Base-by-base conservation (phyloP, 2,113 vertebrate genomes). In the Xiphophorus couchianus region DNA sequence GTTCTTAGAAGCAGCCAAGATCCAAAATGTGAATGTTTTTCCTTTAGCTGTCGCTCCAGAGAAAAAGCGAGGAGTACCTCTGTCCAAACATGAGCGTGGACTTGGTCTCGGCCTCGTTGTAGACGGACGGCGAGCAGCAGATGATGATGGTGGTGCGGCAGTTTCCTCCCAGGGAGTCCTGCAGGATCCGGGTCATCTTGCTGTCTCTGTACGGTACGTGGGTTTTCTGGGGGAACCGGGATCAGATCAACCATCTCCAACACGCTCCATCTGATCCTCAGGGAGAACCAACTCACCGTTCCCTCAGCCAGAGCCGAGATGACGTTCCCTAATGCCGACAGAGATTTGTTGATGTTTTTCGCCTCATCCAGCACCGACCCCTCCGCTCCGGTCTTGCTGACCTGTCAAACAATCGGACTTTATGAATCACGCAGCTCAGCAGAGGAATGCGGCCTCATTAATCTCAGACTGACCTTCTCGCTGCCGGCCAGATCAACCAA, bases 311-410 rank as follows among this genome's bases (percentile, higher is more conserved):
- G 89, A 37, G 97, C 97, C 1, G 97, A 97, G 90, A 99, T 98
- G 90, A 99, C 97, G 1, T 99, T 99, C 84, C 97, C 97, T 84
- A 99, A 91, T 72, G 97, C 97, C 44, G 97, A 99, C 90, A 99
- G 90, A 90, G 97, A 99, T 66, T 98, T 99, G 92, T 99, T 99
- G 94, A 99, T 98, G 90, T 99, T 99, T 96, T 99, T 98, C 27
- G 97, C 97, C 92, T 99, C 97, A 0, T 98, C 97, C 12, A 99
- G 91, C 73, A 99, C 97, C 3, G 97, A 94, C 3, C 97, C 97
- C 92, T 98, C 97, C 0, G 97, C 97, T 88, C 97, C 97, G 0
- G 97, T 99, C 94, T 98, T 99, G 94, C 97, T 99, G 94, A 99
- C 97, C 97, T 99, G 87, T 37, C 44, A 25, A 70, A 58, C 51